Conservation (phyloP, 2,113 vertebrate species). For the Herpetotheres cachinnans region DNA sequence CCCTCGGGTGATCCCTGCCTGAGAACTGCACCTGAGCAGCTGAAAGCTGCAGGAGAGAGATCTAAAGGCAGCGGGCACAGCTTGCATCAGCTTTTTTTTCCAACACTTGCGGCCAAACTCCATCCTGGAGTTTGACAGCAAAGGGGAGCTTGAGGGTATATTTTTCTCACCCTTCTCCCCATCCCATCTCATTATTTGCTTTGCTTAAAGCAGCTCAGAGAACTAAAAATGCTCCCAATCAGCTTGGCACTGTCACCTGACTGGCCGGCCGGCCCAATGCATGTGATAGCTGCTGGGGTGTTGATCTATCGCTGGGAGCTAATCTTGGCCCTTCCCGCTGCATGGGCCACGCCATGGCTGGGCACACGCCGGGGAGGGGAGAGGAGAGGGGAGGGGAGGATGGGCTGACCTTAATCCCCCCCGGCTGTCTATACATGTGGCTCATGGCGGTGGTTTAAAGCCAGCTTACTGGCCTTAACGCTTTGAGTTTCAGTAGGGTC, state of each 20-base stretch:
- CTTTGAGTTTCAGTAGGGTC: background rate
- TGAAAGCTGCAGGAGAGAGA: background rate
- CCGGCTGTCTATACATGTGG: background rate
- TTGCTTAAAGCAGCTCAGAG: slow-evolving; percentile 60
- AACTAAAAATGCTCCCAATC: slow-evolving; percentile 56
- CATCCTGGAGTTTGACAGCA: background rate
- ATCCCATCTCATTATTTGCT: slow-evolving; percentile 56
- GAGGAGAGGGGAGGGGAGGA: background rate
- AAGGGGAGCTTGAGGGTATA: slow-evolving; percentile 2
- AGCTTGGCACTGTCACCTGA: slow-evolving; percentile 46
- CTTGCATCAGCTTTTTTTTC: background rate
- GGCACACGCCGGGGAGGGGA: background rate
- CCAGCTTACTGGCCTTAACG: slow-evolving; percentile 52
- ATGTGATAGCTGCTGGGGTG: background rate
- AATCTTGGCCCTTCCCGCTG: background rate
- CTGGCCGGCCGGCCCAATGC: fast-evolving
- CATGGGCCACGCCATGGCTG: background rate
- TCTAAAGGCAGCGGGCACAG: background rate
- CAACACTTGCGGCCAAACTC: background rate
- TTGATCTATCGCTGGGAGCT: background rate
- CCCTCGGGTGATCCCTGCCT: background rate
- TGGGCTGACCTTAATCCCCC: slow-evolving; percentile 68
- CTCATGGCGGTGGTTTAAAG: background rate
- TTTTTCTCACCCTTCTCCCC: background rate
- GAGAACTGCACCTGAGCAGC: background rate